Conservation (phyloP, 2,797 vertebrate species). For the Eulemur rubriventer region DNA sequence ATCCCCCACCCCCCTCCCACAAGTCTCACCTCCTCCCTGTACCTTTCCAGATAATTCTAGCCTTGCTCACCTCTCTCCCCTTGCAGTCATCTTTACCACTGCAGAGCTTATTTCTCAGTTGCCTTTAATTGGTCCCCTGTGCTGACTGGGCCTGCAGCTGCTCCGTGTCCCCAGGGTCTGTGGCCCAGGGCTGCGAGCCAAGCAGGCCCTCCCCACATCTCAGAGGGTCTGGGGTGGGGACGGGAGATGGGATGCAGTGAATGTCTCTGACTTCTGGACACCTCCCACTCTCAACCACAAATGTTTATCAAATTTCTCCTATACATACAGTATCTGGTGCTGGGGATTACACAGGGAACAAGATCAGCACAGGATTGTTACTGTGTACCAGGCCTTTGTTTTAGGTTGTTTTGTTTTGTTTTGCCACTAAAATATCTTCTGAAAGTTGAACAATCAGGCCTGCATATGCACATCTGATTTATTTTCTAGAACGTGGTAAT, state of each 20-base stretch:
- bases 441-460: not conserved
- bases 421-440: not conserved
- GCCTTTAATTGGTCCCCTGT: not conserved
- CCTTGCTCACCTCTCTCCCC: not conserved
- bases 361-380: not conserved
- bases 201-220: not conserved
- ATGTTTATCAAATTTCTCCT: not conserved
- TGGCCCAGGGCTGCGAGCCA: not conserved
- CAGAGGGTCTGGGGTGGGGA: not conserved
- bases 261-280: not conserved
- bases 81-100: not conserved
- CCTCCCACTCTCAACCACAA: not conserved
- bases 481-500: not conserved
- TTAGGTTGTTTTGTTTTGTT: not conserved
- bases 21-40: not conserved
- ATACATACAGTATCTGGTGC: not conserved
- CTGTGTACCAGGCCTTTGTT: not conserved
- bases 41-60: not conserved
- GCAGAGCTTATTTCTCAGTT: not conserved
- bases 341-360: not conserved
- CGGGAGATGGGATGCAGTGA: not conserved
- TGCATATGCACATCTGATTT: not conserved
- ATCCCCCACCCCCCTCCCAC: accelerated
- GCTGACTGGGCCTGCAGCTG: not conserved
- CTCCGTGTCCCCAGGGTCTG: not conserved